A percentile compares a stretch with the other conserved stretches of the same genome.
phyloP scores from a whole-genome alignment of 2,888 invertebrate species.

The Callyntrura sp. region DNA sequence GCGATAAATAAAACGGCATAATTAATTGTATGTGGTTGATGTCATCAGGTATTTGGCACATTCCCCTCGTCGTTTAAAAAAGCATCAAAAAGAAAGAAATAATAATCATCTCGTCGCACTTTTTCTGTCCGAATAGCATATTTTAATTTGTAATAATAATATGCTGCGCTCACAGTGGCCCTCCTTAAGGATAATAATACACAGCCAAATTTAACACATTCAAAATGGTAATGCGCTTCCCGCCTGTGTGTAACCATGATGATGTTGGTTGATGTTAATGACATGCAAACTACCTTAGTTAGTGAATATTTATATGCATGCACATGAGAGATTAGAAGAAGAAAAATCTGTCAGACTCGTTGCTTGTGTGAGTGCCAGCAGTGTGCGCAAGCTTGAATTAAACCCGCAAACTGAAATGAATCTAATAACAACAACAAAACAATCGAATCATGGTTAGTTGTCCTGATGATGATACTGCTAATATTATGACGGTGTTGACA shows the following conservation, averaged over 20 bases:
- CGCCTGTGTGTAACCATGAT: not conserved
- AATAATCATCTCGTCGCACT: constrained; percentile 3
- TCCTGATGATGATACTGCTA: not conserved
- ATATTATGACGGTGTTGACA: constrained; percentile 42
- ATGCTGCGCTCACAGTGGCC: not conserved
- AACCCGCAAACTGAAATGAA: not conserved
- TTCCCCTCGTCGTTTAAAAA: not conserved
- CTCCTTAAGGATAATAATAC: not conserved
- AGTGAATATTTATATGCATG: constrained; percentile 42
- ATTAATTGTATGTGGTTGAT: constrained; percentile 44
- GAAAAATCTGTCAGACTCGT: not conserved
- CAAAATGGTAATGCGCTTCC: constrained; percentile 1
- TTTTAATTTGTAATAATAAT: not conserved
- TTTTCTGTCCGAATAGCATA: not conserved
- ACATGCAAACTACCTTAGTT: constrained; percentile 43
- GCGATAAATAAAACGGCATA: constrained; percentile 17
- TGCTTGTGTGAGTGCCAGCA: not conserved
- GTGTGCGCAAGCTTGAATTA: not conserved
- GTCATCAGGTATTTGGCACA: constrained; percentile 43
- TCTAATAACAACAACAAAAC: not conserved
- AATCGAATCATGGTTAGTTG: not conserved
- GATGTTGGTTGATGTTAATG: constrained; percentile 23
- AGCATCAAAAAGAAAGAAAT: not conserved
- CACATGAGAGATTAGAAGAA: constrained; percentile 28
- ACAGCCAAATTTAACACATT: not conserved